phyloP scores from a whole-genome alignment of 2,797 vertebrate genomes.

The Cynopterus sphinx region DNA sequence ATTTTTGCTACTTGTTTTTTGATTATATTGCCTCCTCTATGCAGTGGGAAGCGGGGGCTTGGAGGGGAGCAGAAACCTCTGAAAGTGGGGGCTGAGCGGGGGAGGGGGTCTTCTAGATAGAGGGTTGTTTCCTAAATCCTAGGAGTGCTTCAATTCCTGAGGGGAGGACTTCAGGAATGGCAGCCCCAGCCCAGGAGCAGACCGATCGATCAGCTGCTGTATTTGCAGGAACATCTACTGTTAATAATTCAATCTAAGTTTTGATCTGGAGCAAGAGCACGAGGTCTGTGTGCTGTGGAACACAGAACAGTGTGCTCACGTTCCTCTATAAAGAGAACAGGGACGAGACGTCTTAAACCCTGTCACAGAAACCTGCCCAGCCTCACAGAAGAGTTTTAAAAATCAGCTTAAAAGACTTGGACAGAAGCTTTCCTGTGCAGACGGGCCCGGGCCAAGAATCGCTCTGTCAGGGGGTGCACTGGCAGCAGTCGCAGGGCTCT shows the following conservation, averaged over 20 bases:
- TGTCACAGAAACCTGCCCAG: neutral
- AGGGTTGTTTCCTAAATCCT: neutral
- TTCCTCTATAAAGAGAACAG: neutral
- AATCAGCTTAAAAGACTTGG: neutral
- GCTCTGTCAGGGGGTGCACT: neutral
- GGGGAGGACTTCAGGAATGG: neutral
- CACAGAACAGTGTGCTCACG: neutral
- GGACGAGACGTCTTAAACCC: neutral
- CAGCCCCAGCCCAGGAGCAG: neutral
- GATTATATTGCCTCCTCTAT: neutral
- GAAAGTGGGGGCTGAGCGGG: neutral
- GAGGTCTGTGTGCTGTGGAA: neutral
- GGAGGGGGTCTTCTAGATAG: neutral
- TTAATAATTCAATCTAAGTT: constrained; percentile 28
- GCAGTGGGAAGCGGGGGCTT: neutral
- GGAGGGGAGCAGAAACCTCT: neutral
- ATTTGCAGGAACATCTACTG: neutral
- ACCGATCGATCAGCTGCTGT: neutral
- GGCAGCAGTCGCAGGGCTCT: neutral
- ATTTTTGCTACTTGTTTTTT: constrained; percentile 42
- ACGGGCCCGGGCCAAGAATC: neutral
- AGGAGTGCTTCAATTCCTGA: neutral
- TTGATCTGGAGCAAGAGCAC: neutral
- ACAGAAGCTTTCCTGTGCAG: neutral
- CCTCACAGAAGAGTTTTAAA: neutral